Evolutionary conservation across 2,888 invertebrate species (phyloP).

Genomic region (Listrodromus nycthemerus): DNA sequence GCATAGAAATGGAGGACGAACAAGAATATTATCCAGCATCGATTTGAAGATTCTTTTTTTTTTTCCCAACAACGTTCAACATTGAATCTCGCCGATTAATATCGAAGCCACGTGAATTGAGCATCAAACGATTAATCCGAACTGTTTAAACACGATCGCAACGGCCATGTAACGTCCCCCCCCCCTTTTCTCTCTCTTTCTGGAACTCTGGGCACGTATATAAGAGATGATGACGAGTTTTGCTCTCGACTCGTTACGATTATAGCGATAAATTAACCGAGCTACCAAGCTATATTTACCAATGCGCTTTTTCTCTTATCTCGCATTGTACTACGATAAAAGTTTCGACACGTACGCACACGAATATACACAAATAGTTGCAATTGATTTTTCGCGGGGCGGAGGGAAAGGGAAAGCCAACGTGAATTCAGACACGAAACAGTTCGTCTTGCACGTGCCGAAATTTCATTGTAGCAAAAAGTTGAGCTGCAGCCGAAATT

Average conservation of each 20-base stretch:
- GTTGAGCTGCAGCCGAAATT: neutral
- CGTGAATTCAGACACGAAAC: neutral
- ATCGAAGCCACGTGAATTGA: neutral
- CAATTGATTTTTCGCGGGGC: neutral
- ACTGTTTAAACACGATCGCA: slow-evolving; percentile 24
- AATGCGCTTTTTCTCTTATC: neutral
- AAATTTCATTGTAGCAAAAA: neutral
- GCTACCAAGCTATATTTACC: slow-evolving; percentile 25
- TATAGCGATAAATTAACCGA: slow-evolving; percentile 14
- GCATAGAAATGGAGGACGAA: slow-evolving; percentile 1
- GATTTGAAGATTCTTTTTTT: neutral
- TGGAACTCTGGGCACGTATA: neutral
- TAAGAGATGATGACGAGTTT: slow-evolving; percentile 12
- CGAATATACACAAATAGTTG: neutral
- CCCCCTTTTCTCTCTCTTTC: neutral
- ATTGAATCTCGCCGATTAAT: neutral
- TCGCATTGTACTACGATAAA: neutral
- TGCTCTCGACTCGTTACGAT: slow-evolving; percentile 11
- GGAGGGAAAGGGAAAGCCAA: neutral
- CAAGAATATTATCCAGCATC: neutral
- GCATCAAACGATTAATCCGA: slow-evolving; percentile 9
- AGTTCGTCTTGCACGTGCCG: neutral
- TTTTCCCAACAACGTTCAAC: neutral
- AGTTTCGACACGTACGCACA: neutral
- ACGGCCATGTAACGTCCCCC: slow-evolving; percentile 1